Evolutionary conservation across 2,888 invertebrate genomes (phyloP).

Genomic region (Eilema sororculum): DNA sequence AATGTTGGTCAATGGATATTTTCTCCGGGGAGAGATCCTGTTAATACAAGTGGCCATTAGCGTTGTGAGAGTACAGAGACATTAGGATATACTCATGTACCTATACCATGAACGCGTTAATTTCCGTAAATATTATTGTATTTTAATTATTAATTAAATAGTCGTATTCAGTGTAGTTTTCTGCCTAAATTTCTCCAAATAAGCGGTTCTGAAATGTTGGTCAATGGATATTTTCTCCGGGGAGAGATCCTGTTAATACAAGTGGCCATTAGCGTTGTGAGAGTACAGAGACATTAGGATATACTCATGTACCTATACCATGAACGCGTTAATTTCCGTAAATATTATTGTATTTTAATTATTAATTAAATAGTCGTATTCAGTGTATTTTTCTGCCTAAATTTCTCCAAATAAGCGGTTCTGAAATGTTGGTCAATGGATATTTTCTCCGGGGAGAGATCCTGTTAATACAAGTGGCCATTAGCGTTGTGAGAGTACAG

Average conservation of each 20-base stretch:
- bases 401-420: background rate
- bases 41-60: background rate
- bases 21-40: background rate
- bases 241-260: background rate
- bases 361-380: too few species aligned
- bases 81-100: too few species aligned
- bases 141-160: too few species aligned
- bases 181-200: background rate
- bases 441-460: background rate
- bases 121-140: too few species aligned
- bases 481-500: background rate
- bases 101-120: too few species aligned
- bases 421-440: background rate
- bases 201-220: background rate
- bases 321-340: too few species aligned
- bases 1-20: constrained; percentile 3
- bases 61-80: background rate
- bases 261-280: background rate
- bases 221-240: constrained; percentile 2
- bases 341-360: too few species aligned
- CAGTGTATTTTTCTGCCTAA: background rate
- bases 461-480: background rate
- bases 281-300: background rate
- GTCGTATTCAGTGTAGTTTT: too few species aligned
- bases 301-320: too few species aligned